Evolutionary conservation across 2,888 invertebrate species (phyloP).

Genomic region (Chaetogeoica ovagalla): DNA sequence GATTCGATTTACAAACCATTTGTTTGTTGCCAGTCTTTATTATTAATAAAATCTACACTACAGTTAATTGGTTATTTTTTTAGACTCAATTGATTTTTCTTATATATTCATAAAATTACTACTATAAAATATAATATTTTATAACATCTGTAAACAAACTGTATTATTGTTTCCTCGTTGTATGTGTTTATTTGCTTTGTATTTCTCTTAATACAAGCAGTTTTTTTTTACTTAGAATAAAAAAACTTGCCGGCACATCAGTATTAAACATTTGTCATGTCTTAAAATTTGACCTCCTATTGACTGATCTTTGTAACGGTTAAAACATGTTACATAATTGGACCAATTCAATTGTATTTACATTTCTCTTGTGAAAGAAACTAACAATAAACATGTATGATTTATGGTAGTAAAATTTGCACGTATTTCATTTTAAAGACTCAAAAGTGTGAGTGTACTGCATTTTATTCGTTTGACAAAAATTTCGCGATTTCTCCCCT

Average conservation of each 20-base stretch:
- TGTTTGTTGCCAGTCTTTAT: not conserved
- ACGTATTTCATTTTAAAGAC: not conserved
- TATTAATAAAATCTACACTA: not conserved
- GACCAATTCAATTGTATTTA: not conserved
- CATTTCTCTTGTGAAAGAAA: too few species aligned
- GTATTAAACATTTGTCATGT: too few species aligned
- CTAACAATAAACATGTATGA: too few species aligned
- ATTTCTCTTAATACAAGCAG: not conserved
- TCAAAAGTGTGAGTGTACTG: not conserved
- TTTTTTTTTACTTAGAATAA: too few species aligned
- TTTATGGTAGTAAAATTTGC: not conserved
- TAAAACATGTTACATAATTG: constrained; percentile 2
- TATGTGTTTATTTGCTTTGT: not conserved
- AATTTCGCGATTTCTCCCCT: not conserved
- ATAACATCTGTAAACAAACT: not conserved
- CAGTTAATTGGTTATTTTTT: not conserved
- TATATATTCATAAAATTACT: not conserved
- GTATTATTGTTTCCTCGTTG: not conserved
- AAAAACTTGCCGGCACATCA: too few species aligned
- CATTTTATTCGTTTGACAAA: not conserved
- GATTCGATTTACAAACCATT: not conserved
- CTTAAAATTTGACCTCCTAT: constrained; percentile 2
- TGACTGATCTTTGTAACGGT: constrained; percentile 24
- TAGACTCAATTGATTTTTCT: not conserved
- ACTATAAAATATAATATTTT: not conserved